phyloP scores from a whole-genome alignment of 2,888 invertebrate genomes.

The Drosophila mulleri region DNA sequence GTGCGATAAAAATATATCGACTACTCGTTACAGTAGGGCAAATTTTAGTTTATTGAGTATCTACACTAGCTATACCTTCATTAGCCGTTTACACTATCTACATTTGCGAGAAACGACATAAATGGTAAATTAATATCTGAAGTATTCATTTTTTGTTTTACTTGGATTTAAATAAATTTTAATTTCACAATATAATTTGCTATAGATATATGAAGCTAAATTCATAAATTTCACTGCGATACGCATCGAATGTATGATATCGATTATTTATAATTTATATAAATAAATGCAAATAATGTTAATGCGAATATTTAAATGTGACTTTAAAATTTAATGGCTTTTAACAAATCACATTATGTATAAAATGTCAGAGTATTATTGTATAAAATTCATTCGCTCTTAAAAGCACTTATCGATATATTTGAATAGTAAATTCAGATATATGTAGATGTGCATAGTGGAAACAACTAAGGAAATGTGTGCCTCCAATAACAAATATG shows the following conservation, averaged over 20 bases:
- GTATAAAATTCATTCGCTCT: neutral
- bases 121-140: no score
- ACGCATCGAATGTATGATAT: neutral
- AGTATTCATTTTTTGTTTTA: neutral
- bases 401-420: neutral
- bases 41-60: neutral
- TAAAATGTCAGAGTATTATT: neutral
- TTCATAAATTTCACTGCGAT: neutral
- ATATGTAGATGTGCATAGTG: neutral
- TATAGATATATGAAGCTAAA: neutral
- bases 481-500: constrained; percentile 5
- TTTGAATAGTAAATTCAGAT: neutral
- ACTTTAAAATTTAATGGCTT: neutral
- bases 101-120: neutral
- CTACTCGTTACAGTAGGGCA: constrained; percentile 34
- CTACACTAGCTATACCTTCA: neutral
- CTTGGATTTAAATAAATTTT: neutral
- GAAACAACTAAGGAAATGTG: neutral
- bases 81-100: neutral
- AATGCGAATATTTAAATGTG: neutral
- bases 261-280: neutral
- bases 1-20: constrained; percentile 58
- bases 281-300: neutral
- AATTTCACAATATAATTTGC: neutral
- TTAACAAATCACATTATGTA: neutral